Evolutionary conservation across 2,888 invertebrate genomes (phyloP), one percentile per base, ranked within the genome.

Genomic region (Rhingia rostrata): DNA sequence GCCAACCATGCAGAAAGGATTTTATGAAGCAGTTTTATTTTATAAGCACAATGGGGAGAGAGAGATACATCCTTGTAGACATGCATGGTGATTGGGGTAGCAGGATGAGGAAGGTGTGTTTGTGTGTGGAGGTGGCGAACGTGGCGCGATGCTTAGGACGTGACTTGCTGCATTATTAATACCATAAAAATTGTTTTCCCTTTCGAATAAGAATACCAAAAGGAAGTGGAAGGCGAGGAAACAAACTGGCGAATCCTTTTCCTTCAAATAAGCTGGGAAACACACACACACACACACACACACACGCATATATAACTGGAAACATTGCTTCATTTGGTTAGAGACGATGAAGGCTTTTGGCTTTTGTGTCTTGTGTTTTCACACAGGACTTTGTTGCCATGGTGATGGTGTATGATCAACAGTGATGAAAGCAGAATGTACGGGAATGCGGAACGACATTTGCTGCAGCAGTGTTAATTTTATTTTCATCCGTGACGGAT

Each of bases 111-210:
- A 4, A 33, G 51, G 54, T 10, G 64, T 41, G 14, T n/a, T 61
- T 4, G 56, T 56, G 43, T 7, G 35, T 47, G 53, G 33, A 9
- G 49, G 64, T 58, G 66, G 35, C 51, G 60, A 54, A 58, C 49
- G 39, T 63, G 63, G 74, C 64, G 74, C 80, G 79, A 84, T 77
- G 80, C 80, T 84, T 72, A 64, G 82, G 86, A 88, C 88, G 88
- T 88, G 88, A 88, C 88, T 88, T 88, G 87, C 87, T 87, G 86
- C 87, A 87, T 87, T 88, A 87, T 88, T 88, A 88, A 88, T 88
- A 87, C 85, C 84, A 87, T 87, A 87, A 87, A 87, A 88, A 84
- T 84, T 84, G 84, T 84, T 84, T 84, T 84, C 84, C 84, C 84
- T 84, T 84, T 74, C 74, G 61, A 14, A 58, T 69, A 35, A 35